Evolutionary conservation across 2,797 vertebrate genomes (phyloP), one percentile per base, ranked within the genome.

Genomic region (Pseudopleuronectes americanus): DNA sequence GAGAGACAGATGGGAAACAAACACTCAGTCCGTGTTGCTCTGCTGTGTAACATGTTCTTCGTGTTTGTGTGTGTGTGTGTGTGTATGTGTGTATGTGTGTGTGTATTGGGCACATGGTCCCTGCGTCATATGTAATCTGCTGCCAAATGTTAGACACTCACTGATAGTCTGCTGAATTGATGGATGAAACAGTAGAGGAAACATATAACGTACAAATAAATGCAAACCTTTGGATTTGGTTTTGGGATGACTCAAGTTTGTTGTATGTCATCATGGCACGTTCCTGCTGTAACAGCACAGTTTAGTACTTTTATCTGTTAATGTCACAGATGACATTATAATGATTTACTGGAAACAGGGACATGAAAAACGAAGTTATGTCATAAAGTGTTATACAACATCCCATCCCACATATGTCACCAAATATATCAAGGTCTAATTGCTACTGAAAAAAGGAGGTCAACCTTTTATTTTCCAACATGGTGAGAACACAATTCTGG

Each of bases 1-100:
- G 41, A 81, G 62, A 81, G 81, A 89, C 85, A 92, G 89, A 90
- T 89, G 87, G 87, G 68, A 89, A 83, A 80, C 79, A 89, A 80
- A 88, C 85, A 85, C 61, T 79, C 81, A 22, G 61, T 86, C 83
- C 83, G 76, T 77, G 77, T 84, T 86, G 83, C 79, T 84, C 77
- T 85, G 77, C 66, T 73, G 57, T 90, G 87, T 64, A 76, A 86
- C 83, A 84, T 84, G 59, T 74, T 79, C 33, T 64, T 55, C 69
- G 67, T 81, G 26, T 26, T 4, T 28, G 77, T 77, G 77, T 79
- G 28, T 31, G 7, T 31, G 7, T 8, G 12, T 38, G 36, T 38
- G 36, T 13, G 36, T 38, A 12, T 38, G 36, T 38, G 36, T 38
- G 36, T 10, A 12, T 10, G 43, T 48, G 23, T 49, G 45, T 54